Evolutionary conservation across 2,113 vertebrate genomes (phyloP), one percentile per base, ranked within the genome.

Genomic region (Poicephalus meyeri): DNA sequence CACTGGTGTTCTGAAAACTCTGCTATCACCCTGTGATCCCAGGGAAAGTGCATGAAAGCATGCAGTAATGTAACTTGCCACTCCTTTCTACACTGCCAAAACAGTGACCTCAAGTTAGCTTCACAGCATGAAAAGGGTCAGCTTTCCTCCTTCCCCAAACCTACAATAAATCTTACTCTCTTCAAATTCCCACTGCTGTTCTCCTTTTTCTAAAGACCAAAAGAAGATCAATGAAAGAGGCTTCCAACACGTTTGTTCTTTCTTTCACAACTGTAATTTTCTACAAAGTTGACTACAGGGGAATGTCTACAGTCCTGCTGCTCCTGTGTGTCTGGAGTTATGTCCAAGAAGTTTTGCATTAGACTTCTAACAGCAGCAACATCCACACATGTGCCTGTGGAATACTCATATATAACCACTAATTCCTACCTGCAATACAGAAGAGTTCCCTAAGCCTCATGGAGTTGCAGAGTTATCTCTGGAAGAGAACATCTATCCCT

Each of bases 271-370:
- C 11, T 80, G 24, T 49, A 16, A 33, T 5, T 17, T 1, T 55
- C 33, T 17, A 50, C 29, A 31, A 33, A 5, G 20, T 5, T 82
- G 50, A 35, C 56, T 39, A 5, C 10, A 33, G 0, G 0, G 20
- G 17, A 25, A 65, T 8, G 7, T 35, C 26, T 73, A 35, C 28
- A 31, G 33, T 50, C 24, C 65, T 56, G 41, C n/a, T 56, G 29
- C 23, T 70, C 71, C 46, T 64, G 18, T 11, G n/a, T 49, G n/a
- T 13, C 10, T 1, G 6, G 26, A 55, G 28, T 72, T 37, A 58
- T 3, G 19, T 60, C 14, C 42, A 63, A 71, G 66, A 61, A 41
- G 6, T 7, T 60, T n/a, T 31, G 6, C 3, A 2, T 87, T 73
- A 47, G 23, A 41, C 15, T 35, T 39, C 20, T 42, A 14, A 56